These are phyloP conservation scores for Prolemur simus DNA, from an alignment of 2,113 vertebrate species.

Conservation along the genomic window DNA sequence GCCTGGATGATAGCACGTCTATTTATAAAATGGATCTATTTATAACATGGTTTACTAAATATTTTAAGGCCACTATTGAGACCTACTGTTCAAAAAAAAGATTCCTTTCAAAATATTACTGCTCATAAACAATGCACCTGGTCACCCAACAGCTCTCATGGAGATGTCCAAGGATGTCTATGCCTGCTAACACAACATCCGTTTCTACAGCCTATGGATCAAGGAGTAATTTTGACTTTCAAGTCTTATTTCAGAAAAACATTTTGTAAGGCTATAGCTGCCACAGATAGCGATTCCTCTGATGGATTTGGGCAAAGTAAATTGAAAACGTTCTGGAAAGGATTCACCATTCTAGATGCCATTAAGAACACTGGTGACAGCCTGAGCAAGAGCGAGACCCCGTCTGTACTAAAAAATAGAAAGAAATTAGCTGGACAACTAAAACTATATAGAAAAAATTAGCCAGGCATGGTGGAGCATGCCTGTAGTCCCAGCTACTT, in stretches of 20 bases:
- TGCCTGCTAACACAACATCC: neutral
- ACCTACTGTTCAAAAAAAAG: neutral
- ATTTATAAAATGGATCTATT: neutral
- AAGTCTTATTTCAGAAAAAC: neutral
- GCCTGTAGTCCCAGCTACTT: too few relatives aligned
- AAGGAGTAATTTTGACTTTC: neutral
- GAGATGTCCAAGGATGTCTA: neutral
- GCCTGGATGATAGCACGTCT: neutral
- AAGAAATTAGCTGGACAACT: too few relatives aligned
- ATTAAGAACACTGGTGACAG: neutral
- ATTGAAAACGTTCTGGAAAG: neutral
- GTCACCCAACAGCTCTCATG: neutral
- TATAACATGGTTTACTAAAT: neutral
- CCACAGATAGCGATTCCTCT: neutral
- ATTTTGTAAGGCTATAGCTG: neutral
- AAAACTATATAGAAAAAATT: too few relatives aligned
- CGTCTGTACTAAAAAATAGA: too few relatives aligned
- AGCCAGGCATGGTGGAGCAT: too few relatives aligned
- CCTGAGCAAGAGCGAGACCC: too few relatives aligned
- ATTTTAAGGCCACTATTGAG: too few relatives aligned
- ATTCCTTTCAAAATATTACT: neutral
- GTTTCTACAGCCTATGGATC: neutral
- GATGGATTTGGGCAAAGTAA: neutral
- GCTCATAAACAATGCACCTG: neutral
- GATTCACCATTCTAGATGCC: neutral